These are phyloP conservation scores for Dascyllus trimaculatus DNA, from an alignment of 2,113 vertebrate species.

Conservation along the genomic window DNA sequence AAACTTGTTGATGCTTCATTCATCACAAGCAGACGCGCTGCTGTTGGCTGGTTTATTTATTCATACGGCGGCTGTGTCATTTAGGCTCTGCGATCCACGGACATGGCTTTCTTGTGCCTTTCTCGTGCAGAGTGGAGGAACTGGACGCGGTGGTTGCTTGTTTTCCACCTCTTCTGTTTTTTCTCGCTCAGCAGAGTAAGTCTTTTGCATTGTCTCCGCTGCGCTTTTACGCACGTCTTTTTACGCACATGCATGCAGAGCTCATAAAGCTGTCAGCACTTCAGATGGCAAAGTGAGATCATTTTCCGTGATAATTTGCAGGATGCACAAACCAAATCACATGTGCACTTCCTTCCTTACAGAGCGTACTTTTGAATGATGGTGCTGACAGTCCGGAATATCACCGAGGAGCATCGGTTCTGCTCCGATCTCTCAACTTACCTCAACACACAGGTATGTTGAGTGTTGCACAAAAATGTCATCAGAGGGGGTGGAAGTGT, in stretches of 20 bases:
- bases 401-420: slow-evolving; percentile 32
- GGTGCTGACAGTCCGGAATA: slow-evolving; percentile 32
- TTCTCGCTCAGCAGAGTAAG: slow-evolving; percentile 71
- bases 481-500: not conserved
- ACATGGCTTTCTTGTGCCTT: slow-evolving; percentile 58
- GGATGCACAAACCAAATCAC: not conserved
- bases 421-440: slow-evolving; percentile 76
- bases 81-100: slow-evolving; percentile 32
- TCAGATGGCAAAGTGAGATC: slow-evolving; percentile 4
- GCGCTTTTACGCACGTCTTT: slow-evolving; percentile 12
- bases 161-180: slow-evolving; percentile 68
- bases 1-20: slow-evolving; percentile 67
- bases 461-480: not conserved
- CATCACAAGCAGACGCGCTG: slow-evolving; percentile 33
- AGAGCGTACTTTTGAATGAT: slow-evolving; percentile 50
- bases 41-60: not conserved
- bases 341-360: slow-evolving; percentile 16
- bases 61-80: not conserved
- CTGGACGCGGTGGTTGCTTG: slow-evolving; percentile 21
- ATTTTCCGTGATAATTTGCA: slow-evolving; percentile 23
- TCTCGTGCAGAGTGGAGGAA: slow-evolving; percentile 30
- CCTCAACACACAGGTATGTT: slow-evolving; percentile 78
- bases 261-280: slow-evolving; percentile 40
- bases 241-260: slow-evolving; percentile 31
- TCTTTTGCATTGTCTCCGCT: slow-evolving; percentile 5